Evolutionary conservation across 1,140 invertebrate genomes (phyloP).

Genomic region (Epicauta chinensis): DNA sequence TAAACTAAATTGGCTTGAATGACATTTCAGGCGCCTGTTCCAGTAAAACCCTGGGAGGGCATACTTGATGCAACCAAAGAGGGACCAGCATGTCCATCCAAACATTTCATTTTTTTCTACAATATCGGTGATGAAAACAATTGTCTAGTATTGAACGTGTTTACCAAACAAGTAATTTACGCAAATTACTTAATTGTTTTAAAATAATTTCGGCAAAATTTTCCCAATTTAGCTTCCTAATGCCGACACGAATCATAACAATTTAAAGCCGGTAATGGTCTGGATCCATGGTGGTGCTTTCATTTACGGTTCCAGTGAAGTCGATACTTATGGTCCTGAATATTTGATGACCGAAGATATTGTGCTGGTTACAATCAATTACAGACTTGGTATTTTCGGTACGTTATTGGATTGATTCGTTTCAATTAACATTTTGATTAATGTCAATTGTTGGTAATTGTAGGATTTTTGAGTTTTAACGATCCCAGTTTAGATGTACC

Average conservation of each 20-base stretch:
- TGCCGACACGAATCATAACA: conserved; percentile 35
- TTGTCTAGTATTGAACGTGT: conserved; percentile 28
- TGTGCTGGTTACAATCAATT: conserved; percentile 63
- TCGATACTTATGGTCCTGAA: conserved; percentile 50
- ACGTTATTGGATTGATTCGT: conserved; percentile 1
- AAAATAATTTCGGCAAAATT: conserved; percentile 72
- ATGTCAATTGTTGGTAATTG: neutral
- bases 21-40: conserved; percentile 47
- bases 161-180: conserved; percentile 17
- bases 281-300: conserved; percentile 49
- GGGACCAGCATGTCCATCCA: conserved; percentile 36
- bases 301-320: conserved; percentile 45
- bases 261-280: conserved; percentile 46
- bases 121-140: conserved; percentile 23
- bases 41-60: conserved; percentile 43
- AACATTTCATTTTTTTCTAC: conserved; percentile 11
- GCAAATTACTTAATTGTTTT: conserved; percentile 48
- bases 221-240: conserved; percentile 44
- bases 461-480: conserved; percentile 30
- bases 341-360: conserved; percentile 58
- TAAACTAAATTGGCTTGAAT: too few relatives aligned
- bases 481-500: conserved; percentile 41
- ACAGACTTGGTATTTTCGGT: conserved; percentile 57
- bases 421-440: neutral
- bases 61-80: conserved; percentile 42